Conservation (phyloP, 1,140 invertebrate species). For the Drosophila subpulchrella region DNA sequence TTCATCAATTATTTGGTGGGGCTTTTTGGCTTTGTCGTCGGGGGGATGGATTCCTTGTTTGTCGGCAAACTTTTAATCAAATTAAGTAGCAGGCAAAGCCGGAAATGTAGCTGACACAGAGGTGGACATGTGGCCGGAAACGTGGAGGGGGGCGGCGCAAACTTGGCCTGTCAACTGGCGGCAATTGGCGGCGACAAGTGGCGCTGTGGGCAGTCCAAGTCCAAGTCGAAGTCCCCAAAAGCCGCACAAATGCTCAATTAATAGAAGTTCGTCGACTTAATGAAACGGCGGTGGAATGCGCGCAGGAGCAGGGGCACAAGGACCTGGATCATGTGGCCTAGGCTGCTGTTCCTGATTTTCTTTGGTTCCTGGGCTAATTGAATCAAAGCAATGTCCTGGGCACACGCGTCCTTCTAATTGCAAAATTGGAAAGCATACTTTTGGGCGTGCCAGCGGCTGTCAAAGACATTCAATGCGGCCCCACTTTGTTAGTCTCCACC, state of each 20-base stretch:
- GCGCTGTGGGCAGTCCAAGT: slow-evolving; percentile 56
- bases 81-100: slow-evolving; percentile 73
- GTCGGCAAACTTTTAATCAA: slow-evolving; percentile 78
- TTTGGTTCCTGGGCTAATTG: slow-evolving; percentile 62
- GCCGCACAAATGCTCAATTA: slow-evolving; percentile 79
- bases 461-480: slow-evolving; percentile 68
- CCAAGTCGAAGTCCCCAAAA: slow-evolving; percentile 24
- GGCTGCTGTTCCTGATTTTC: slow-evolving; percentile 15
- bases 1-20: slow-evolving; percentile 46
- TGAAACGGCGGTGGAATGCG: slow-evolving; percentile 52
- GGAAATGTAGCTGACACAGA: slow-evolving; percentile 72
- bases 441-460: slow-evolving; percentile 60
- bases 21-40: neutral
- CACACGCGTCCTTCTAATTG: slow-evolving; percentile 68
- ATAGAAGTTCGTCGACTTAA: slow-evolving; percentile 74
- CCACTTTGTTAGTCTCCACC: slow-evolving; percentile 10
- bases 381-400: slow-evolving; percentile 68
- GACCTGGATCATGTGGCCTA: slow-evolving; percentile 68
- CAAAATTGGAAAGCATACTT: slow-evolving; percentile 76
- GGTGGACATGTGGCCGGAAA: slow-evolving; percentile 61
- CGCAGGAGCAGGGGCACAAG: slow-evolving; percentile 36
- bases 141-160: slow-evolving; percentile 7
- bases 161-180: slow-evolving; percentile 64
- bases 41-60: slow-evolving; percentile 34
- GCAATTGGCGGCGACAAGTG: slow-evolving; percentile 71